phyloP scores from a whole-genome alignment of 2,797 vertebrate species.

The Harpagifer antarcticus region DNA sequence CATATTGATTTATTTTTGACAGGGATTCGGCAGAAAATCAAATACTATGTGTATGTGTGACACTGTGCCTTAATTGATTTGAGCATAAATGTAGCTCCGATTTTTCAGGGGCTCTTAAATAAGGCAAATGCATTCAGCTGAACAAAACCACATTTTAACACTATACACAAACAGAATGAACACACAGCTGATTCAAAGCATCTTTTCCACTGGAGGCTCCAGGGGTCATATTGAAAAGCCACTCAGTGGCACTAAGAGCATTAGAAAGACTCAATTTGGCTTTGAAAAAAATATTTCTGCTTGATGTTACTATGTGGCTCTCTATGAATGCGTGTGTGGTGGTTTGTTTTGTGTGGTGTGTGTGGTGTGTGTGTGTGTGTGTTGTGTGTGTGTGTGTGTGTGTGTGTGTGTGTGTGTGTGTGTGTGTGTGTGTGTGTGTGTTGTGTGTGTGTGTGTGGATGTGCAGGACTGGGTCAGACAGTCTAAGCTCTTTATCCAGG shows the following conservation, averaged over 20 bases:
- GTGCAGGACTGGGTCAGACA: constrained; percentile 84
- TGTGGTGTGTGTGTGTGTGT: constrained; percentile 18
- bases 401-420: constrained; percentile 19
- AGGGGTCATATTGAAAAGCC: constrained; percentile 62
- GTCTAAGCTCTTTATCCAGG: constrained; percentile 86
- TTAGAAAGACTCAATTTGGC: constrained; percentile 74
- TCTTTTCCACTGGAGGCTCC: constrained; percentile 39
- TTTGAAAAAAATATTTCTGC: constrained; percentile 66
- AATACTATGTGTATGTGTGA: neutral
- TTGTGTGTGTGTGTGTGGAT: constrained; percentile 32
- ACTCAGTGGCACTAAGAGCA: constrained; percentile 65
- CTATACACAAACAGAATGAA: constrained; percentile 47
- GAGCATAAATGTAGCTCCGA: constrained; percentile 17
- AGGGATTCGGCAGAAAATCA: constrained; percentile 13
- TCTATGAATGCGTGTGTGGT: constrained; percentile 31
- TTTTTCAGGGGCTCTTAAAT: constrained; percentile 30
- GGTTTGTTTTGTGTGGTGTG: constrained; percentile 16
- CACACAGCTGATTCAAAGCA: constrained; percentile 50
- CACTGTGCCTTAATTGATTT: neutral
- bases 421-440: constrained; percentile 24
- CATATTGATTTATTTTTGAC: neutral
- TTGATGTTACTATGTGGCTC: constrained; percentile 51
- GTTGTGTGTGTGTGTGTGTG: constrained; percentile 21
- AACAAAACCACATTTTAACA: constrained; percentile 54
- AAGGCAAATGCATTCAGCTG: constrained; percentile 30